These are phyloP conservation scores for Brachionus asplanchnoidis DNA, from an alignment of 1,140 invertebrate genomes.

Conservation along the genomic window DNA sequence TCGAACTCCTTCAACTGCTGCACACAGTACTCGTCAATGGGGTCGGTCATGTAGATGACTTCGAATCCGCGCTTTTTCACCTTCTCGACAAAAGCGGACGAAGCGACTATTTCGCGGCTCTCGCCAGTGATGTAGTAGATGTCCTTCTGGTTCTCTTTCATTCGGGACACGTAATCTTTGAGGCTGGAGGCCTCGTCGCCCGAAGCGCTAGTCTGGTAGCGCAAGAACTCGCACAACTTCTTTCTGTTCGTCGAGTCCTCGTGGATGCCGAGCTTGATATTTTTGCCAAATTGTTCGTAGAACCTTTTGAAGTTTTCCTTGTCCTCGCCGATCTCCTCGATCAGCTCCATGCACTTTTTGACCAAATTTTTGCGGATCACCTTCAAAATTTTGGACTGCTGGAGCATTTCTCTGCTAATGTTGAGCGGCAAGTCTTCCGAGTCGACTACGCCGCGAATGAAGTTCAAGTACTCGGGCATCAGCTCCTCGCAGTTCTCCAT, in stretches of 20 bases:
- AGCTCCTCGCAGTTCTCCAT: constrained; percentile 99
- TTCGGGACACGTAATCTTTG: constrained; percentile 90
- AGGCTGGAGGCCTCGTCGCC: constrained; percentile 86
- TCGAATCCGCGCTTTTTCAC: constrained; percentile 95
- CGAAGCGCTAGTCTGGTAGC: constrained; percentile 86
- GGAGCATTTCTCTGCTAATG: constrained; percentile 96
- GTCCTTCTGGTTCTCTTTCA: constrained; percentile 96
- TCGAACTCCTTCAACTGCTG: constrained; percentile 97
- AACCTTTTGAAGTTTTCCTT: constrained; percentile 97
- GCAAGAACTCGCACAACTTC: constrained; percentile 82
- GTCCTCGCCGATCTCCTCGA: constrained; percentile 89
- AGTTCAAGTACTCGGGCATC: constrained; percentile 95
- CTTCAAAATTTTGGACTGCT: constrained; percentile 97
- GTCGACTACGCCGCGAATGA: constrained; percentile 93
- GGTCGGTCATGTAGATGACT: constrained; percentile 97
- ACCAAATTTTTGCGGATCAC: constrained; percentile 96
- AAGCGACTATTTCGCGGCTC: constrained; percentile 83
- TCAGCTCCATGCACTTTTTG: constrained; percentile 95
- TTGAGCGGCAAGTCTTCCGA: constrained; percentile 94
- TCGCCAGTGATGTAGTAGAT: constrained; percentile 99
- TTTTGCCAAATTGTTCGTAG: constrained; percentile 96
- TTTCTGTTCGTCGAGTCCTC: constrained; percentile 90
- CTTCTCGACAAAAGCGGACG: constrained; percentile 92
- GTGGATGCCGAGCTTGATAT: constrained; percentile 93
- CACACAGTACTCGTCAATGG: constrained; percentile 97